Evolutionary conservation across 2,888 invertebrate genomes (phyloP).

Genomic region (Polyploca ridens): DNA sequence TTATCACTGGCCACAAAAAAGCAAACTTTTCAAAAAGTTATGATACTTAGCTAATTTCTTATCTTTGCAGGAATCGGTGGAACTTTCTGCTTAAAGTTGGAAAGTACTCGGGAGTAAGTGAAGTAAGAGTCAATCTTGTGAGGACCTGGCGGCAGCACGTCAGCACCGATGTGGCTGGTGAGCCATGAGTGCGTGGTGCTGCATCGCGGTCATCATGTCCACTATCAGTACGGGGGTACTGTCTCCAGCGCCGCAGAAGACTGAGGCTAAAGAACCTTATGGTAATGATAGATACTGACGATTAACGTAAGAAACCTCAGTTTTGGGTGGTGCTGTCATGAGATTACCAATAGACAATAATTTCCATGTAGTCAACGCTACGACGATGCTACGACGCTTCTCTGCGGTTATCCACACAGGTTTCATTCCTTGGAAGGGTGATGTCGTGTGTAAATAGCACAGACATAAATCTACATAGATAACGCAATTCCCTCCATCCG

Average conservation of each 20-base stretch:
- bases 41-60: not conserved
- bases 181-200: conserved; percentile 81
- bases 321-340: too few species aligned
- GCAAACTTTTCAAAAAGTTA: not conserved
- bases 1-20: not conserved
- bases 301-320: too few species aligned
- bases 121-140: not conserved
- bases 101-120: conserved; percentile 2
- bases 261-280: conserved; percentile 72
- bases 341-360: too few species aligned
- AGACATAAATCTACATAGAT: too few species aligned
- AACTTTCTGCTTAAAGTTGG: not conserved
- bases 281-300: conserved; percentile 43
- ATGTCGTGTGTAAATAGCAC: too few species aligned
- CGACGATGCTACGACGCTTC: too few species aligned
- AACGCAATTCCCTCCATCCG: too few species aligned
- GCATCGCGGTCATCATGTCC: conserved; percentile 75
- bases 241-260: conserved; percentile 71
- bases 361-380: conserved; percentile 13
- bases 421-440: too few species aligned
- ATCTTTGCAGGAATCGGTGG: conserved; percentile 3
- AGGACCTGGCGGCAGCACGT: conserved; percentile 24
- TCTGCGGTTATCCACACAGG: too few species aligned
- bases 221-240: conserved; percentile 74
- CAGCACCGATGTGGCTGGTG: conserved; percentile 72